phyloP scores from a whole-genome alignment of 2,797 vertebrate genomes.

The Trachurus trachurus region DNA sequence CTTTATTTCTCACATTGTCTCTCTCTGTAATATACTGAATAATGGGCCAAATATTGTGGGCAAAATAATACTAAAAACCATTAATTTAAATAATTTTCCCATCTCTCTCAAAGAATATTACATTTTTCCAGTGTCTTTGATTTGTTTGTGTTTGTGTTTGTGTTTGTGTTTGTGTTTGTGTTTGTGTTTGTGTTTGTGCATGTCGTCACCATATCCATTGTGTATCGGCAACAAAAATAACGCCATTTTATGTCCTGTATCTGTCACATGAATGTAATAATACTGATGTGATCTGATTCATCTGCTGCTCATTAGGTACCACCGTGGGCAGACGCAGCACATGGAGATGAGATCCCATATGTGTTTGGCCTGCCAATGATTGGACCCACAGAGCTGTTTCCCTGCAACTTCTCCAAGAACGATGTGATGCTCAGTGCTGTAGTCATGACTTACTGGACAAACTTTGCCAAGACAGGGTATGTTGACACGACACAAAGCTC shows the following conservation, averaged over 20 bases:
- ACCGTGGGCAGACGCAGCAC: constrained; percentile 97
- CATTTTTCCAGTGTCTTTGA: constrained; percentile 24
- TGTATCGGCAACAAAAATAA: constrained; percentile 26
- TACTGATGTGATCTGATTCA: constrained; percentile 43
- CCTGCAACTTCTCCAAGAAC: constrained; percentile 99
- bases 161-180: too few relatives aligned
- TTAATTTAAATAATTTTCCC: constrained; percentile 21
- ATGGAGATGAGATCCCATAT: constrained; percentile 98
- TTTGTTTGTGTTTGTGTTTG: constrained; percentile 22
- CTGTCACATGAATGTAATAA: constrained; percentile 49
- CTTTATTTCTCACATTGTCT: constrained; percentile 36
- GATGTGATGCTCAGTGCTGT: constrained; percentile 99
- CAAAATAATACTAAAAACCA: constrained; percentile 36
- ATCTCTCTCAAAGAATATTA: constrained; percentile 3
- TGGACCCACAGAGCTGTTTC: constrained; percentile 98
- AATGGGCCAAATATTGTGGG: constrained; percentile 22
- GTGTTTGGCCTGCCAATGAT: constrained; percentile 99
- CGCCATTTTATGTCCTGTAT: constrained; percentile 30
- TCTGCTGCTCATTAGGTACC: constrained; percentile 86
- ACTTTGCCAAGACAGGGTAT: constrained; percentile 99
- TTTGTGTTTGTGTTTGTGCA: constrained; percentile 16
- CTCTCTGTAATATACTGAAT: constrained; percentile 38
- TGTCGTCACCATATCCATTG: constrained; percentile 5
- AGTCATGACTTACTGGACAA: constrained; percentile 99
- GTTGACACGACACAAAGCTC: constrained; percentile 38